Evolutionary conservation across 2,113 vertebrate species (phyloP).

Genomic region (Promerops cafer): DNA sequence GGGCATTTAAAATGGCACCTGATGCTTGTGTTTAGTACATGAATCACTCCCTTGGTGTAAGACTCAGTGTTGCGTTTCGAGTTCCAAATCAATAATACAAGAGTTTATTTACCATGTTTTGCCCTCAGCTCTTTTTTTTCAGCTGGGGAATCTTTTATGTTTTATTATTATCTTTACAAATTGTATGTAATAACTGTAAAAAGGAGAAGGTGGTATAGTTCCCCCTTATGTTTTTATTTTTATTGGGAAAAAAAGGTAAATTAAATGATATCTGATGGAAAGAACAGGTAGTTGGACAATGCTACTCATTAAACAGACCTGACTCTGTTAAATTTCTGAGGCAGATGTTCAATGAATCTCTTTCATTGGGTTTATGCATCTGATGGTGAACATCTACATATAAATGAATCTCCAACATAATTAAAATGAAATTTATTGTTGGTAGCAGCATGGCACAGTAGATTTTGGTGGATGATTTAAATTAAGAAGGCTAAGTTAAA

Average conservation of each 20-base stretch:
- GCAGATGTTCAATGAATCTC: constrained; percentile 14
- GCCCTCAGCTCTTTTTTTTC: background rate
- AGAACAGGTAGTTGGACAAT: background rate
- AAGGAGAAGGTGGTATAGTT: background rate
- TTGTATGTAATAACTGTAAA: background rate
- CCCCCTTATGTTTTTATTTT: background rate
- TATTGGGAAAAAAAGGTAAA: background rate
- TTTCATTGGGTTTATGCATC: background rate
- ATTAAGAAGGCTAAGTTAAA: background rate
- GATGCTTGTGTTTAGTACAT: background rate
- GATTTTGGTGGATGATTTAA: background rate
- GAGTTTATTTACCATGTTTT: background rate
- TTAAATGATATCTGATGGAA: background rate
- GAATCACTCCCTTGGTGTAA: background rate
- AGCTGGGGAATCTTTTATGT: background rate
- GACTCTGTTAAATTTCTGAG: background rate
- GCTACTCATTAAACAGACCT: background rate
- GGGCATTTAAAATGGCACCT: background rate
- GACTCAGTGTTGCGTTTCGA: background rate
- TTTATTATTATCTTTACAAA: background rate
- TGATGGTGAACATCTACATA: constrained; percentile 9
- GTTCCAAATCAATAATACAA: background rate
- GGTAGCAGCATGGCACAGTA: background rate
- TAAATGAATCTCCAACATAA: constrained; percentile 16
- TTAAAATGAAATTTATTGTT: constrained; percentile 18